Base-by-base conservation (phyloP, 1,140 invertebrate species). In the Drosophila cardini region DNA sequence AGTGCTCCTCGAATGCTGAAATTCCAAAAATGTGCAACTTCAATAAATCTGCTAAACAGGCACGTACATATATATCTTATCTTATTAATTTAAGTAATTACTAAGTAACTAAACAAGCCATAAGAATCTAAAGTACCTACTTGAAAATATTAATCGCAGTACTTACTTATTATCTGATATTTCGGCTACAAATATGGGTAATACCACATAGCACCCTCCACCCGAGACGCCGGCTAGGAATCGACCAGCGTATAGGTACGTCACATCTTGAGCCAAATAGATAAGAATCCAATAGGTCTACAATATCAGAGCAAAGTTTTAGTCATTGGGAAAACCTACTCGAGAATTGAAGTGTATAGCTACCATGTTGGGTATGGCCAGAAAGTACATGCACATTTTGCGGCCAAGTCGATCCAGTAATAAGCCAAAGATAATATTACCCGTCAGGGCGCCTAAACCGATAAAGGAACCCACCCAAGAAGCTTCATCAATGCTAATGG, bases 171-270 rank as follows among this genome's bases (percentile, higher is more conserved):
- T 82, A 75, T 93, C 85, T 6, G 86, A 67, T 6, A 91, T 91
- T 80, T 91, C 90, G 15, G 83, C 64, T 15, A 91, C 70, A 26
- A 80, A 91, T 65, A 91, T 76, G 5, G 90, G 83, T 7, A 91
- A 70, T 8, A 78, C 74, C 5, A 87, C 78, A 55, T 86, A 91
- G 13, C 70, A 71, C 21, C 90, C 90, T 10, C 90, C 90, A 6
- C 90, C 78, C 4, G 87, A 81, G 0, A 93, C 57, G 10, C 93
- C 93, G 8, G 87, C 77, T 4, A 93, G 53, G 32, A 92, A 91
- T 16, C 93, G 82, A 1, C 91, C 92, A 7, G 91, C 76, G 55
- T 92, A 91, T 7, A 92, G 86, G 56, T 84, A 81, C 9, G 55
- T 74, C 6, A 91, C 83, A 75, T 90, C 69, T 69, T 84, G 36